Conservation (phyloP, 2,888 invertebrate genomes). For the Seladonia tumulorum region DNA sequence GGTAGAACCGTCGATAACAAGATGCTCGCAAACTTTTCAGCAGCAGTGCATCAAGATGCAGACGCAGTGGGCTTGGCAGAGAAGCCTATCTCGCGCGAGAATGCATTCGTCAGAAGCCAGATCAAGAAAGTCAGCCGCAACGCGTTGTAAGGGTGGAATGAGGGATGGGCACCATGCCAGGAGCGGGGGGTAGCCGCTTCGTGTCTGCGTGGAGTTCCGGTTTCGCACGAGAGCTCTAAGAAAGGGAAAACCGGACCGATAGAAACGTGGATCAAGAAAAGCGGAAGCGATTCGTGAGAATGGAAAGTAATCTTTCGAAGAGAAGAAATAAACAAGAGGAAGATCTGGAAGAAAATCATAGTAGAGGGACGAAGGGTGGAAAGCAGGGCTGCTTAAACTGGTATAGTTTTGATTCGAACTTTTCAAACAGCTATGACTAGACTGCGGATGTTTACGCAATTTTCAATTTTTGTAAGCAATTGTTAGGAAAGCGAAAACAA, state of each 20-base stretch:
- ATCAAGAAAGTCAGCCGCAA: conserved; percentile 62
- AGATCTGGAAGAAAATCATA: not conserved
- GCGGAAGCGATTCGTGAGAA: not conserved
- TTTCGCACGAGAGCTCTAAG: not conserved
- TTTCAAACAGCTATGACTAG: not conserved
- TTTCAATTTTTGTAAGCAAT: too few species aligned
- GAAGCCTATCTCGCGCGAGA: conserved; percentile 46
- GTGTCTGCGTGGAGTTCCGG: conserved; percentile 6
- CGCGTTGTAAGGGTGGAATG: not conserved
- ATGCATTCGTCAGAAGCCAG: conserved; percentile 61
- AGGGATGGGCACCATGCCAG: conserved; percentile 52
- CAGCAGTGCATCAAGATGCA: conserved; percentile 1
- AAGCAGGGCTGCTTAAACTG: not conserved
- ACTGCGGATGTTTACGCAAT: too few species aligned
- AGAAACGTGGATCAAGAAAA: not conserved
- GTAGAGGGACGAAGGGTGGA: not conserved
- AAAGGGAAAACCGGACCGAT: not conserved
- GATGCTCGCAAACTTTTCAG: conserved; percentile 3
- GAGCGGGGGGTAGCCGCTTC: not conserved
- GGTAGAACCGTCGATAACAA: not conserved
- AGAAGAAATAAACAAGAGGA: not conserved
- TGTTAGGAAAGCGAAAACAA: too few species aligned
- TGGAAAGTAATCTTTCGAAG: not conserved
- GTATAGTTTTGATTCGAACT: not conserved
- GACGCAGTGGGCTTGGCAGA: conserved; percentile 17